These are phyloP conservation scores for Nilaparvata lugens DNA, from an alignment of 1,140 invertebrate genomes.

Conservation along the genomic window DNA sequence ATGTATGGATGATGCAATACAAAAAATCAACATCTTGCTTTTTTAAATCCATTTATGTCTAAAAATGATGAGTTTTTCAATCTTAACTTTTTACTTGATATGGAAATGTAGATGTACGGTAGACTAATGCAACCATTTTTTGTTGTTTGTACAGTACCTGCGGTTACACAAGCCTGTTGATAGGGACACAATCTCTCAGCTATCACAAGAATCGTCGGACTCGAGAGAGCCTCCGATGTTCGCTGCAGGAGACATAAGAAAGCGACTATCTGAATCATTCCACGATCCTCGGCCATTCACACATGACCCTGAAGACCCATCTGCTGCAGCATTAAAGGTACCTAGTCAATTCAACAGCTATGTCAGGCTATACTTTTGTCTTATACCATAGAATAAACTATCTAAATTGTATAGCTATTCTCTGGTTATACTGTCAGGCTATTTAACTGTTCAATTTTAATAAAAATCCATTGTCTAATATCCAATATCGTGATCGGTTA, in stretches of 20 bases:
- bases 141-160: constrained; percentile 41
- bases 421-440: too few relatives aligned
- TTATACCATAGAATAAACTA: too few relatives aligned
- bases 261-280: constrained; percentile 78
- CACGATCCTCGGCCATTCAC: constrained; percentile 70
- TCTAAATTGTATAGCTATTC: too few relatives aligned
- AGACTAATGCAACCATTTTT: neutral
- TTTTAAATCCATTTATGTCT: neutral
- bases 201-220: constrained; percentile 83
- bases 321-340: constrained; percentile 90
- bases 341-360: neutral
- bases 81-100: too few relatives aligned
- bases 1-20: too few relatives aligned
- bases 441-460: too few relatives aligned
- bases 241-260: constrained; percentile 84
- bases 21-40: too few relatives aligned
- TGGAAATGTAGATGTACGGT: too few relatives aligned
- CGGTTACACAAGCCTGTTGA: constrained; percentile 49
- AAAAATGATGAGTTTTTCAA: neutral
- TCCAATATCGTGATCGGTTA: too few relatives aligned
- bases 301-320: constrained; percentile 93
- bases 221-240: constrained; percentile 67
- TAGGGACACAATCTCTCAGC: constrained; percentile 79
- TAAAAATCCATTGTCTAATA: too few relatives aligned
- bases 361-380: too few relatives aligned